Percentiles rank a stretch among this genome's conserved stretches.
These are phyloP conservation scores for Scomber japonicus DNA, from an alignment of 2,113 vertebrate genomes.

Conservation along the genomic window DNA sequence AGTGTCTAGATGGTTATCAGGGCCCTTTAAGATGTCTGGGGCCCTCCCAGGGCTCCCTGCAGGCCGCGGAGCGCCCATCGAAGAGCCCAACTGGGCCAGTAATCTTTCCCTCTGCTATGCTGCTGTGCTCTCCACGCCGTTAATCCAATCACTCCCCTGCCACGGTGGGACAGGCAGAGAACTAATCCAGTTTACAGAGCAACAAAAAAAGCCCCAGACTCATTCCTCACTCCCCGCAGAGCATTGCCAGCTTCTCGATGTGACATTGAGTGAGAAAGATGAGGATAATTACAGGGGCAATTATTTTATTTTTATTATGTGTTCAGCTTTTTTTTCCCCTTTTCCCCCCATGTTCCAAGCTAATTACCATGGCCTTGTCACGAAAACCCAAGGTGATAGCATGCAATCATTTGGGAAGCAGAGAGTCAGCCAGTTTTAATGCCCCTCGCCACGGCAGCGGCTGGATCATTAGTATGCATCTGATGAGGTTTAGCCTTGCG, in stretches of 20 bases:
- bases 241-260: slow-evolving; percentile 62
- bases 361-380: slow-evolving; percentile 84
- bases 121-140: slow-evolving; percentile 79
- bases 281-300: slow-evolving; percentile 85
- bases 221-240: slow-evolving; percentile 72
- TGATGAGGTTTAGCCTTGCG: slow-evolving; percentile 67
- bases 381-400: slow-evolving; percentile 81
- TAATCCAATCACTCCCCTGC: slow-evolving; percentile 86
- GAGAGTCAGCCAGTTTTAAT: slow-evolving; percentile 68
- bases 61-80: slow-evolving; percentile 67
- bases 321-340: slow-evolving; percentile 20
- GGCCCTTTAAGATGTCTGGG: slow-evolving; percentile 75
- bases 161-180: slow-evolving; percentile 81
- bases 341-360: slow-evolving; percentile 52
- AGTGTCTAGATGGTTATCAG: slow-evolving; percentile 79
- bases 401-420: slow-evolving; percentile 64
- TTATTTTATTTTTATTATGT: slow-evolving; percentile 81
- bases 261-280: slow-evolving; percentile 83
- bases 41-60: slow-evolving; percentile 73
- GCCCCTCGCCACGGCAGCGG: slow-evolving; percentile 38
- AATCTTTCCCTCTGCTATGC: slow-evolving; percentile 82
- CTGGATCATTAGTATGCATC: slow-evolving; percentile 76
- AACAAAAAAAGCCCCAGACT: slow-evolving; percentile 71
- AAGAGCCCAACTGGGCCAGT: slow-evolving; percentile 76
- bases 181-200: slow-evolving; percentile 86